Evolutionary conservation across 2,113 vertebrate species (phyloP).

Genomic region (Lepisosteus oculatus): DNA sequence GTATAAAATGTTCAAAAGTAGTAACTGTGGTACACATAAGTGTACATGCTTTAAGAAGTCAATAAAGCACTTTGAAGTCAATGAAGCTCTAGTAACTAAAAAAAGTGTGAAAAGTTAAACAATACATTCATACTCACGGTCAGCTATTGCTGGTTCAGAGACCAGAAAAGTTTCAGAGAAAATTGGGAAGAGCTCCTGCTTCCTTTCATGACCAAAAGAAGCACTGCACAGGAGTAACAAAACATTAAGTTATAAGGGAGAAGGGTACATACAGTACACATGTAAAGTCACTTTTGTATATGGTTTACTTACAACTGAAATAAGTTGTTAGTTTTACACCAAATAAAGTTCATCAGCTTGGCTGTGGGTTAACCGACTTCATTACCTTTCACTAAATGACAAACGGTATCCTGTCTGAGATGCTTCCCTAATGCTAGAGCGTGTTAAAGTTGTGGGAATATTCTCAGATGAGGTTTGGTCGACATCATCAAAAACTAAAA

Average conservation of each 20-base stretch:
- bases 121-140: conserved; percentile 59
- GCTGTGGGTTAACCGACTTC: neutral
- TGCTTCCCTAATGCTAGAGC: conserved; percentile 46
- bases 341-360: too few species aligned
- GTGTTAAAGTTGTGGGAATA: conserved; percentile 43
- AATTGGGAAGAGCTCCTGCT: conserved; percentile 16
- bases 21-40: too few species aligned
- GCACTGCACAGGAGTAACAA: conserved; percentile 40
- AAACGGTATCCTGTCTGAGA: conserved; percentile 16
- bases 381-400: neutral
- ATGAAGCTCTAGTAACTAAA: too few species aligned
- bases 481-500: conserved; percentile 62
- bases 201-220: conserved; percentile 22
- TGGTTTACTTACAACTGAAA: too few species aligned
- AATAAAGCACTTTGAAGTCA: too few species aligned
- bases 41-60: too few species aligned
- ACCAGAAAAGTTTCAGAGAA: conserved; percentile 45
- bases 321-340: too few species aligned
- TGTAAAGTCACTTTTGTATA: too few species aligned
- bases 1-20: too few species aligned
- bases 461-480: conserved; percentile 55
- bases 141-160: conserved; percentile 53
- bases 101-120: too few species aligned
- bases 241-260: too few species aligned
- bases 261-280: too few species aligned